Base-by-base conservation (phyloP, 2,113 vertebrate genomes). In the Leucosticte australis region DNA sequence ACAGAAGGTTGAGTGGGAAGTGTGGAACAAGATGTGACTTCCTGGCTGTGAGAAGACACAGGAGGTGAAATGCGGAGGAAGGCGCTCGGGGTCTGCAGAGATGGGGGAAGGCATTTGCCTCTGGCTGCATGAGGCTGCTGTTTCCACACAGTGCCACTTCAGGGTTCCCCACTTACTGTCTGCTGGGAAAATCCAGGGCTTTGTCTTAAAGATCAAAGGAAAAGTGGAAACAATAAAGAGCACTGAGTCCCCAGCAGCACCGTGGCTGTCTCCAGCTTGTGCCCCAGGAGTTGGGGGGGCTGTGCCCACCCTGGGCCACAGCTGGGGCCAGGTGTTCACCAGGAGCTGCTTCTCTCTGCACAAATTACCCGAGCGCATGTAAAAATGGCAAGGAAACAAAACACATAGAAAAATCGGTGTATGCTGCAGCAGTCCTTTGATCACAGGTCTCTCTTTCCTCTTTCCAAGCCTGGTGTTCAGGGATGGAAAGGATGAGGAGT, bases 331-430 rank as follows among this genome's bases (percentile, higher is more conserved):
- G 33, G 22, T 80, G 74, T 35, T 52, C 60, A 9, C 21, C 56
- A 42, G 31, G 35, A 47, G 39, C 12, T 47, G 44, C 41, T 42
- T 26, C 57, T 42, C 23, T 39, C 41, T 15, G 9, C 33, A 19
- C 23, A 30, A 4, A 56, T 41, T 26, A 35, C 62, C 44, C 0
- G 0, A 70, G 46, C 31, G 56, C 23, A 3, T 27, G 55, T 23
- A n/a, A 37, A 70, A 67, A 42, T 9, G 41, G 52, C n/a, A 11
- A 47, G 65, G 74, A 78, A 67, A 49, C 42, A 75, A n/a, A 85
- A 33, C 30, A 14, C 49, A 9, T 4, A 11, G 50, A 33, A 78
- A 78, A 52, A 53, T 11, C 0, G 0, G 31, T 19, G 55, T 49
- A 3, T 0, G 0, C 16, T 17, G n/a, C 47, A 42, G 52, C 4